Base-by-base conservation (phyloP, 2,113 vertebrate genomes). In the Hepsetus odoe region DNA sequence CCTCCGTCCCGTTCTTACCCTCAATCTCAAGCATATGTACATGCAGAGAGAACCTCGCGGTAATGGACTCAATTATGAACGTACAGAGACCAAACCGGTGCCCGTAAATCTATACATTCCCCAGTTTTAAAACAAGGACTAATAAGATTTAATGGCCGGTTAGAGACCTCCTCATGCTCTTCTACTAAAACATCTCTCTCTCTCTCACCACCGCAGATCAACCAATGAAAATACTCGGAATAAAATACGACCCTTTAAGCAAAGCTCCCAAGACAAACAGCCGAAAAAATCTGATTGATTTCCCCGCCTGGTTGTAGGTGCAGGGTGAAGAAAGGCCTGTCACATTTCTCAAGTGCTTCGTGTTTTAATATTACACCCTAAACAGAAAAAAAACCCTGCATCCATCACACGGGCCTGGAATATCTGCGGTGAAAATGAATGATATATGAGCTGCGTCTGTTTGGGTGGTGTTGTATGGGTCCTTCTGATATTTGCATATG, bases 241-340 rank as follows among this genome's bases (percentile, higher is more conserved):
- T 71, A 64, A 80, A 5, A 74, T 77, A 76, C 74, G 71, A 59
- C 20, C 49, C 78, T 73, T 76, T 80, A 64, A 82, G 75, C 49
- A 71, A 77, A 77, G 33, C 70, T 64, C 58, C 30, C 38, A 33
- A 76, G 70, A 82, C 80, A 56, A 65, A 80, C 77, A 46, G 35
- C 51, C 67, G 75, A 76, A 59, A n/a, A 18, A 35, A 49, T 61
- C 55, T 24, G 75, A 82, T 80, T 81, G 83, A 87, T 86, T 86
- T 80, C 77, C 75, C 71, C 77, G 51, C 64, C 67, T n/a, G 40
- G 38, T 85, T 70, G 55, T 42, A 46, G 68, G 74, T 83, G 65
- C 78, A 76, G 61, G 32, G 69, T 80, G 82, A 87, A 80, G 62
- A 69, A 76, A 53, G 53, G 22, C 58, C 74, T 70, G 61, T 82